phyloP scores from a whole-genome alignment of 2,797 vertebrate genomes.

The Amphiprion clarkii region DNA sequence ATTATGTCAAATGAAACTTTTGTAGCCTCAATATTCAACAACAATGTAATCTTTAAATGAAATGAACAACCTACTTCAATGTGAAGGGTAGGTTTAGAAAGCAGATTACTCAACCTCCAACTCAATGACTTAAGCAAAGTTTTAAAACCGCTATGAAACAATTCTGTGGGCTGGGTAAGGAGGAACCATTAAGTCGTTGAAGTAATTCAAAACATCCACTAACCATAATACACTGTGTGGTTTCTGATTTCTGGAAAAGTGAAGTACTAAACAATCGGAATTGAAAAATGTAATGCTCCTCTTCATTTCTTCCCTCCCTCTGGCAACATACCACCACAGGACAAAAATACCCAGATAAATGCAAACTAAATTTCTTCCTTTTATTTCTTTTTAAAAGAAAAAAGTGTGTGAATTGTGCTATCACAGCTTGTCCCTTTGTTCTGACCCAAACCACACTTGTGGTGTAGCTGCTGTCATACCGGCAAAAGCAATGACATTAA shows the following conservation, averaged over 20 bases:
- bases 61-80: conserved; percentile 31
- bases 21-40: conserved; percentile 13
- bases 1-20: conserved; percentile 13
- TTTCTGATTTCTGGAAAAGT: conserved; percentile 85
- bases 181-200: conserved; percentile 81
- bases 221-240: conserved; percentile 80
- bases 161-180: conserved; percentile 76
- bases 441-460: conserved; percentile 75
- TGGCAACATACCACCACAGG: conserved; percentile 66
- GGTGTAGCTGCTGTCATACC: conserved; percentile 76
- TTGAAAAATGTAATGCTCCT: conserved; percentile 70
- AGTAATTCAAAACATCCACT: conserved; percentile 83
- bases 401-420: conserved; percentile 54
- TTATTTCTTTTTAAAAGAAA: conserved; percentile 11
- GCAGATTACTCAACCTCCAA: conserved; percentile 78
- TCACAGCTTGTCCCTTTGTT: conserved; percentile 74
- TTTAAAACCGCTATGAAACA: conserved; percentile 80
- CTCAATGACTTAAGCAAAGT: conserved; percentile 77
- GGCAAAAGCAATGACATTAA: conserved; percentile 84
- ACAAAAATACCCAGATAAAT: conserved; percentile 55
- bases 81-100: conserved; percentile 54
- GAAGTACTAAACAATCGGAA: conserved; percentile 79
- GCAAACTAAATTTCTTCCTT: conserved; percentile 24
- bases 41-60: conserved; percentile 30
- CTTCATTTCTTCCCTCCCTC: conserved; percentile 61